Percentiles rank a stretch among this genome's conserved stretches.
Evolutionary conservation across 92 coral and sea anemone genomes (phyloP).

Genomic region (Muricea muricata): DNA sequence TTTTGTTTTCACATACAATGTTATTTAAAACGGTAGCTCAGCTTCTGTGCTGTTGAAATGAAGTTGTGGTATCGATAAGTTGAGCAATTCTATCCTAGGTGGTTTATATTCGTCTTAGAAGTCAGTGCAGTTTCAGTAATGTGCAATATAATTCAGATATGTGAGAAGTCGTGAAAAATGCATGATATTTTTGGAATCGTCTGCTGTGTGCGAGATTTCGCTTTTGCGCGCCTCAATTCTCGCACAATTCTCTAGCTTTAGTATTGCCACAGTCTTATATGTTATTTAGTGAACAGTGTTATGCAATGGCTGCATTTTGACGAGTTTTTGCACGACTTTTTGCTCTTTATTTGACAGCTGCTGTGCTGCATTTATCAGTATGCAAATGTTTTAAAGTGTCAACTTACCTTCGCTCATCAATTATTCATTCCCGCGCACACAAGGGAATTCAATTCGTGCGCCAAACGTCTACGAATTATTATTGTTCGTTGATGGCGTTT

Average conservation of each 20-base stretch:
- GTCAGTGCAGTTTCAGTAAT: neutral
- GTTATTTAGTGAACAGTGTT: neutral
- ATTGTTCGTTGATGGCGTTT: no score
- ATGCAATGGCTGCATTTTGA: neutral
- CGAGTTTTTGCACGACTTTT: neutral
- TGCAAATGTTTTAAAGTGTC: conserved; percentile 3
- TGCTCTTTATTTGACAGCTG: neutral
- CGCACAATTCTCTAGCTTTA: neutral
- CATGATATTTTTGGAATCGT: neutral
- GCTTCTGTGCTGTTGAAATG: no score
- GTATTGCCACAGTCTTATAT: neutral
- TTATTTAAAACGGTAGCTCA: neutral
- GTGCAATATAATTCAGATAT: neutral
- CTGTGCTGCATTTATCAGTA: neutral
- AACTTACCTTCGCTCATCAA: neutral
- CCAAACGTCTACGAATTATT: no score
- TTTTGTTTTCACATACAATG: neutral
- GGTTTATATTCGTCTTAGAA: no score
- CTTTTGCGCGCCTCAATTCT: neutral
- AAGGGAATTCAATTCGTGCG: neutral
- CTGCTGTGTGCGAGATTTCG: neutral
- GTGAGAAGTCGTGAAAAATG: neutral
- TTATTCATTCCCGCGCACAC: neutral
- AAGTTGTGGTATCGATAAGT: no score
- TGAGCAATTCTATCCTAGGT: no score